These are phyloP conservation scores for Biston stratarius DNA, from an alignment of 2,888 invertebrate species.

Conservation along the genomic window DNA sequence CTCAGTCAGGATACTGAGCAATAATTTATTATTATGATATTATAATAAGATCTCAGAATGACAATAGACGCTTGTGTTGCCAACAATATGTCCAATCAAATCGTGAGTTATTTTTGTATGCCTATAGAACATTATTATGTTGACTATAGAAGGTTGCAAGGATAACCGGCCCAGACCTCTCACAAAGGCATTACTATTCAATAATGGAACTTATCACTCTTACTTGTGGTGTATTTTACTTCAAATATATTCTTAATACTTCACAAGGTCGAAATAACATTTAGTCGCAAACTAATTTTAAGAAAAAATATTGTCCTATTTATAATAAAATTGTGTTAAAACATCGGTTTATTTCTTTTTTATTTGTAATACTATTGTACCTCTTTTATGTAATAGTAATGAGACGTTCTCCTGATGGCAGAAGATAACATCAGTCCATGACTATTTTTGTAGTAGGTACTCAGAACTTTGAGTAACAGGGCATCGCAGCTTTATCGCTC, in stretches of 20 bases:
- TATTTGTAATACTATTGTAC: no score
- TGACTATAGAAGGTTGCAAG: background rate
- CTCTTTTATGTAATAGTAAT: no score
- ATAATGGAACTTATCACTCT: background rate
- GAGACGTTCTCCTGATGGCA: no score
- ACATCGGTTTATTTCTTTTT: background rate
- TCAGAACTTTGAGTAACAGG: no score
- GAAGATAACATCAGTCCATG: no score
- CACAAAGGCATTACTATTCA: background rate
- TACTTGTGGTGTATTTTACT: background rate
- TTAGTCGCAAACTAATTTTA: background rate
- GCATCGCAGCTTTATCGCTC: no score
- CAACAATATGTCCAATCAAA: slow-evolving; percentile 1
- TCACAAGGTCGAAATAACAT: background rate
- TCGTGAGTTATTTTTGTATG: background rate
- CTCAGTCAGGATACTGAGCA: background rate
- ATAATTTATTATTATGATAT: background rate
- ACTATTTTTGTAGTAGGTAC: no score
- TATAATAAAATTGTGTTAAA: background rate
- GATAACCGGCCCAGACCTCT: slow-evolving; percentile 1
- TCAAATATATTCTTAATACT: background rate
- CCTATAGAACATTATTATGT: background rate
- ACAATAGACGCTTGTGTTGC: background rate
- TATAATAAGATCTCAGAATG: background rate
- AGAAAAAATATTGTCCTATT: background rate